Evolutionary conservation across 2,797 vertebrate species (phyloP).

Genomic region (Acomys russatus): DNA sequence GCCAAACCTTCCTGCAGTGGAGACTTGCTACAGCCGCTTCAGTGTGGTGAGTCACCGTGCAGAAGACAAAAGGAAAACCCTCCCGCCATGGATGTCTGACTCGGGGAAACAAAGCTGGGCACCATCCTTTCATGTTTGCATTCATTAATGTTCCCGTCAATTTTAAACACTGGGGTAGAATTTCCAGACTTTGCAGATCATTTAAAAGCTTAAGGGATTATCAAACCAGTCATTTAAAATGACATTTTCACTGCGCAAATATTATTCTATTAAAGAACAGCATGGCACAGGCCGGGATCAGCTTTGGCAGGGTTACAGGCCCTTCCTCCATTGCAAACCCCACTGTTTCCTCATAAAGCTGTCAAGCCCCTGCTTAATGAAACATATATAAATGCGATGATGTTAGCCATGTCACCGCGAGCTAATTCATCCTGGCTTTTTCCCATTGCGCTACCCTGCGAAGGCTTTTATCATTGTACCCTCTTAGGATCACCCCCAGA

Average conservation of each 20-base stretch:
- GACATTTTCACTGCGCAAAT: slow-evolving; percentile 91
- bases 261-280: slow-evolving; percentile 91
- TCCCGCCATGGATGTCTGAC: slow-evolving; percentile 43
- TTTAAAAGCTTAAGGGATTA: slow-evolving; percentile 91
- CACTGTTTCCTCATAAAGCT: slow-evolving; percentile 93
- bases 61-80: slow-evolving; percentile 64
- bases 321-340: slow-evolving; percentile 89
- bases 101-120: slow-evolving; percentile 80
- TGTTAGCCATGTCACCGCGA: slow-evolving; percentile 88
- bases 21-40: neutral
- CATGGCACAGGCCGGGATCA: slow-evolving; percentile 88
- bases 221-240: slow-evolving; percentile 90
- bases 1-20: neutral
- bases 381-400: slow-evolving; percentile 91
- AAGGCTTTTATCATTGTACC: slow-evolving; percentile 86
- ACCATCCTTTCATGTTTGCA: slow-evolving; percentile 81
- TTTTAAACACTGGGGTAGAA: slow-evolving; percentile 86
- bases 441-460: slow-evolving; percentile 85
- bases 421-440: slow-evolving; percentile 89
- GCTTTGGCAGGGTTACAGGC: slow-evolving; percentile 90
- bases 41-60: neutral
- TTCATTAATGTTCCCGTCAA: slow-evolving; percentile 85
- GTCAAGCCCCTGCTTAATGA: slow-evolving; percentile 90
- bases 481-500: slow-evolving; percentile 82
- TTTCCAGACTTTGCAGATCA: slow-evolving; percentile 90